These are phyloP conservation scores for Gymnogyps californianus DNA, from an alignment of 2,113 vertebrate species.

Conservation along the genomic window DNA sequence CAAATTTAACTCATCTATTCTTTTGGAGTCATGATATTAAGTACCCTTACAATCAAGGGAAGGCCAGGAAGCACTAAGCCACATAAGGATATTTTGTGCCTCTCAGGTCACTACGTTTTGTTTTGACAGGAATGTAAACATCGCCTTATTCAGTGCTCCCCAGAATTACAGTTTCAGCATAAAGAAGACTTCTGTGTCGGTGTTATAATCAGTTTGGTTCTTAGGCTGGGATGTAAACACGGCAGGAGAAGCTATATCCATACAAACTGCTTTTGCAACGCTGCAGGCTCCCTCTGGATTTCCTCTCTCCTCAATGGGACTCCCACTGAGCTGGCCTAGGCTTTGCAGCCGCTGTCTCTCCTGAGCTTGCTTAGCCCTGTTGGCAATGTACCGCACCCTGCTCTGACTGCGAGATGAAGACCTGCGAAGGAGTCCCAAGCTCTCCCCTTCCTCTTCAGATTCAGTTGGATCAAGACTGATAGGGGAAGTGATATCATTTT, in stretches of 20 bases:
- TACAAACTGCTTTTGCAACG: slow-evolving; percentile 73
- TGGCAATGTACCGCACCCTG: slow-evolving; percentile 89
- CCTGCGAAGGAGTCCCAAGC: slow-evolving; percentile 72
- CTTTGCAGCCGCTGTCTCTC: slow-evolving; percentile 84
- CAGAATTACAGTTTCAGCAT: slow-evolving; percentile 77
- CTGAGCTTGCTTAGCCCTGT: slow-evolving; percentile 87
- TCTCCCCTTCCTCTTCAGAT: slow-evolving; percentile 53
- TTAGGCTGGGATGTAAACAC: slow-evolving; percentile 63
- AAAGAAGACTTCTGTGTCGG: slow-evolving; percentile 77
- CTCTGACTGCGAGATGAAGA: slow-evolving; percentile 91
- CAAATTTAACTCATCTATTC: background rate
- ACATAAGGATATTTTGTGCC: background rate
- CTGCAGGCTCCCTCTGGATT: slow-evolving; percentile 91
- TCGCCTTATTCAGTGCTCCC: background rate
- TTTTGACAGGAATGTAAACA: slow-evolving; percentile 19
- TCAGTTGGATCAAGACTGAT: slow-evolving; percentile 20
- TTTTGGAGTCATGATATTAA: background rate
- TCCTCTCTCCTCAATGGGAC: slow-evolving; percentile 87
- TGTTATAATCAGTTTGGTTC: slow-evolving; percentile 36
- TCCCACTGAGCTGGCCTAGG: slow-evolving; percentile 46
- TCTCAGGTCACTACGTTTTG: background rate
- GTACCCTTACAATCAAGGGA: background rate
- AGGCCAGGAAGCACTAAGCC: background rate
- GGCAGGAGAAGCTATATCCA: slow-evolving; percentile 68
- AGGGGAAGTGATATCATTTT: slow-evolving; percentile 76